These are phyloP conservation scores for Stomorhina lunata DNA, from an alignment of 2,888 invertebrate species.

Conservation along the genomic window DNA sequence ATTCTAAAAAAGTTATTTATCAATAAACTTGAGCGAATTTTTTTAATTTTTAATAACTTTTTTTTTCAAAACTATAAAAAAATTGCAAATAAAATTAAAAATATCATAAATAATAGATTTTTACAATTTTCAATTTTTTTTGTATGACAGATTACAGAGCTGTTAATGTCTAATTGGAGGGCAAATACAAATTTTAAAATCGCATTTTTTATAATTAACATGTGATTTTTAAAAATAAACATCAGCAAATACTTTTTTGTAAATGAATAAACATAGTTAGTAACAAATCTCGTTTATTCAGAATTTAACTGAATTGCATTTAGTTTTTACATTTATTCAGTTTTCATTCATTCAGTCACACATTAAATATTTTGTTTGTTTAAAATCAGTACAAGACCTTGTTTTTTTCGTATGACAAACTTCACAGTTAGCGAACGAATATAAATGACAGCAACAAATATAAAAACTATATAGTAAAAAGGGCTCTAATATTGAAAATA, in stretches of 20 bases:
- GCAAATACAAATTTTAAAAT: background rate
- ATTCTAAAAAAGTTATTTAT: no score
- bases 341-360: background rate
- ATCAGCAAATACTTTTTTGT: background rate
- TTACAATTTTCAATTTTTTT: no score
- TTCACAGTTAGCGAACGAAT: constrained; percentile 17
- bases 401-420: constrained; percentile 24
- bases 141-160: background rate
- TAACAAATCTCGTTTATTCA: no score
- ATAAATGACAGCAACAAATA: background rate
- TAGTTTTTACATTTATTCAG: background rate
- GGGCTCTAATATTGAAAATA: constrained; percentile 26
- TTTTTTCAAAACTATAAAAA: no score
- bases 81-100: no score
- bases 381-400: constrained; percentile 26
- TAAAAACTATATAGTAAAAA: background rate
- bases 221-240: background rate
- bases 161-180: background rate
- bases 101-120: no score
- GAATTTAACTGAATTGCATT: no score
- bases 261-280: background rate
- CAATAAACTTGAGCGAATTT: no score
- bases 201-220: background rate
- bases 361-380: constrained; percentile 19
- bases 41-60: no score